Evolutionary conservation across 2,797 vertebrate genomes (phyloP), one percentile per base, ranked within the genome.

Genomic region (Mormyrops boulengeri): DNA sequence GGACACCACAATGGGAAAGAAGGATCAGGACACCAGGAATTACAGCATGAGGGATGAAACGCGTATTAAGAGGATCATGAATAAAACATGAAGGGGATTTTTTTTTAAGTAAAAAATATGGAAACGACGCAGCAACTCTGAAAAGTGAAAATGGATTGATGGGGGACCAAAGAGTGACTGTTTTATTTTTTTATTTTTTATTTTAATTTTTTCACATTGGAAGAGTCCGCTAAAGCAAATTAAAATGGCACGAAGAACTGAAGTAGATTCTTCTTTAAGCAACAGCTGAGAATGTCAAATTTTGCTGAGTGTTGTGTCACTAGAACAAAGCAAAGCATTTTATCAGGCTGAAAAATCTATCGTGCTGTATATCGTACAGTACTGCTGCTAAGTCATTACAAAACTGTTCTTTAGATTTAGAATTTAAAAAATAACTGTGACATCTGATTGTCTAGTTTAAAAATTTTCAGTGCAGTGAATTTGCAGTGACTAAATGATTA

Each of bases 101-200:
- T 69, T 30, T 62, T 89, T 90, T 84, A 26, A 93, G 80, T 89
- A 85, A 84, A 85, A 12, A 87, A 85, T 55, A 91, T 87, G 77
- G 84, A 88, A 89, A 86, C 91, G 82, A 57, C 62, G 84, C 87
- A 14, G 86, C 88, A 50, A 55, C 89, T 88, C 84, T 85, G 82
- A 91, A 91, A 89, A 92, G 89, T 60, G 69, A 89, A 47, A 69
- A 53, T 44, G 89, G 86, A 86, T 73, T 88, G 52, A 91, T 92
- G 89, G 91, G 91, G 93, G 94, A 95, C 94, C 95, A 96, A 94
- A 95, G 92, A 93, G 90, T 91, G 91, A 66, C 92, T 85, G 88
- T 73, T 92, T 85, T 50, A 11, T 69, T 60, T 85, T 84, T 89
- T 22, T 89, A 49, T 41, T 82, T 85, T 89, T 80, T 92, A 77